Percentiles rank a stretch among this genome's conserved stretches.
Evolutionary conservation across 2,888 invertebrate genomes (phyloP).

Genomic region (Lasioglossum lativentre): DNA sequence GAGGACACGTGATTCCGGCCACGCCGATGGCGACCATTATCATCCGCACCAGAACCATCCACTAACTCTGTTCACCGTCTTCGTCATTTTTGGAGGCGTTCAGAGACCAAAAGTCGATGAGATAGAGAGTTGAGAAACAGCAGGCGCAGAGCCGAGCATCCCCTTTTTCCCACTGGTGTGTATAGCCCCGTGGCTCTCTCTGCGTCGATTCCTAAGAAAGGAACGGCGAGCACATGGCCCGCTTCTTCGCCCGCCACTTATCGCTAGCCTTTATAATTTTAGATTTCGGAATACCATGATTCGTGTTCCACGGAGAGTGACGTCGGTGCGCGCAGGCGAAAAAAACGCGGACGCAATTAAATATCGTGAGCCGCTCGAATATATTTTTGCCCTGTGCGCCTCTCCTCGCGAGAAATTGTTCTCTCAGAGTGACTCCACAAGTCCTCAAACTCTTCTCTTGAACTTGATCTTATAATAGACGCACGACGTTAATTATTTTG

Average conservation of each 20-base stretch:
- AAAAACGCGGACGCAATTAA: background rate
- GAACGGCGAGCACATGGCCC: slow-evolving; percentile 78
- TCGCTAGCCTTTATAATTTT: slow-evolving; percentile 77
- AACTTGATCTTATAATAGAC: background rate
- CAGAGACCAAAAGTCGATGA: slow-evolving; percentile 69
- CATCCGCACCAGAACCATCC: slow-evolving; percentile 65
- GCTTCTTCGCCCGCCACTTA: slow-evolving; percentile 71
- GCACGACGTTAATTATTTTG: background rate
- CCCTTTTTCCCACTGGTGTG: slow-evolving; percentile 66
- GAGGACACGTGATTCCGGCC: slow-evolving; percentile 44
- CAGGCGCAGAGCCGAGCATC: slow-evolving; percentile 75
- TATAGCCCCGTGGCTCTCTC: slow-evolving; percentile 25
- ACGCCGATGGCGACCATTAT: slow-evolving; percentile 41
- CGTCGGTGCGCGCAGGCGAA: slow-evolving; percentile 52
- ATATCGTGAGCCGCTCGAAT: background rate
- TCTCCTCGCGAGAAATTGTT: background rate
- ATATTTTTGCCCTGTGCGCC: background rate
- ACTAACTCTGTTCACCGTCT: slow-evolving; percentile 43
- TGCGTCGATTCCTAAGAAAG: slow-evolving; percentile 72
- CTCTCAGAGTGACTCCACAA: background rate
- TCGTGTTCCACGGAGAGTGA: slow-evolving; percentile 60
- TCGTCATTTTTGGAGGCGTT: slow-evolving; percentile 70
- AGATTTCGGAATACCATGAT: slow-evolving; percentile 78
- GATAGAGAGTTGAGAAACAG: slow-evolving; percentile 81
- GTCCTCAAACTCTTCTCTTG: background rate